phyloP scores from a whole-genome alignment of 2,113 vertebrate genomes.

The Tonatia bakeri region DNA sequence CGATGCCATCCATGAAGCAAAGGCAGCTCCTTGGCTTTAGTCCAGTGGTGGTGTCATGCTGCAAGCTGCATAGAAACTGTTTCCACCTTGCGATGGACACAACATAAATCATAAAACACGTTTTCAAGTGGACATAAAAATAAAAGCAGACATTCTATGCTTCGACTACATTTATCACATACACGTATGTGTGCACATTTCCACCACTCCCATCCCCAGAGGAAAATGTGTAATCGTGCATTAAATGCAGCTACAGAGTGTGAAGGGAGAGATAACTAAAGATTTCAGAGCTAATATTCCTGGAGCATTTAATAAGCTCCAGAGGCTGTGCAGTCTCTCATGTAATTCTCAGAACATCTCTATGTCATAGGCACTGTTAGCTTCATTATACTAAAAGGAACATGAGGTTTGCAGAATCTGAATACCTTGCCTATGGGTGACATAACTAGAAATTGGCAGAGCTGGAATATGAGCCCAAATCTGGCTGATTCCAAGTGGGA shows the following conservation, averaged over 20 bases:
- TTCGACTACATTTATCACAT: neutral
- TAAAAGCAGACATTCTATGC: neutral
- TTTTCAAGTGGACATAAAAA: neutral
- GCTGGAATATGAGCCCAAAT: neutral
- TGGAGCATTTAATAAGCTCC: neutral
- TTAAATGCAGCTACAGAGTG: neutral
- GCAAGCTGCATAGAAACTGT: neutral
- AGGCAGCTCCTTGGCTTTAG: neutral
- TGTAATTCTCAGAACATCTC: neutral
- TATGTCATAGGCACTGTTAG: too few species aligned
- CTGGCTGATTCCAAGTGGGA: neutral
- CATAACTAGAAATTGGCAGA: neutral
- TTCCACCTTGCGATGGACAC: neutral
- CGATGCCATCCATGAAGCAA: neutral
- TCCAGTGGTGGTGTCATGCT: neutral
- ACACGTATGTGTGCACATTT: neutral
- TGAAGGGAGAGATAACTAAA: neutral
- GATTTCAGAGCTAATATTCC: neutral
- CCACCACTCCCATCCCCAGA: neutral
- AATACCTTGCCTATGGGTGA: neutral
- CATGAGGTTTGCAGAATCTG: neutral
- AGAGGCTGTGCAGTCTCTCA: neutral
- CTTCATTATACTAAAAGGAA: neutral
- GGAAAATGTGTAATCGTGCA: neutral
- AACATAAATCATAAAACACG: neutral